Evolutionary conservation across 2,888 invertebrate species (phyloP), one percentile per base, ranked within the genome.

Genomic region (Zygogramma bicolorata): DNA sequence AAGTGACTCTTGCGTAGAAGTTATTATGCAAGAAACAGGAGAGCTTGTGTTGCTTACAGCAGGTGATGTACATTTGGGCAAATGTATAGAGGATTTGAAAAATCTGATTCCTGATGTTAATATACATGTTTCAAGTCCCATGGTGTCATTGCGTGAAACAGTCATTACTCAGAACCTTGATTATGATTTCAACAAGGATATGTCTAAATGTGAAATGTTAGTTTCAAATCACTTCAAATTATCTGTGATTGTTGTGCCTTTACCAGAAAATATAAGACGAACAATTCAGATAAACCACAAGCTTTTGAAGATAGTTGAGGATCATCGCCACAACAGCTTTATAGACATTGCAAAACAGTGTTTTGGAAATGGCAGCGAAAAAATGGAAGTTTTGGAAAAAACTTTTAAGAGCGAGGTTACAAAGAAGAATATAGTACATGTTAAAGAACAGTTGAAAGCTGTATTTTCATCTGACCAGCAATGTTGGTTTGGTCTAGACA

Each of bases 121-220:
- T 62, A 89, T 98, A n/a, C 93, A 93, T 75, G 96, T 96, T 0
- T 99, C 99, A 0, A 93, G 95, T 82, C 99, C 99, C 0, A 98
- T 99, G 81, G 98, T 99, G 0, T 95, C 98, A 5, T 97, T 99
- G 83, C 90, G 96, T 78, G 99, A 99, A 88, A 99, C 99, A 0
- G 91, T 99, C 65, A 91, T 97, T 0, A 91, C 91, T 15, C 93
- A 93, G 18, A 69, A 63, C 20, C 13, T 8, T 20, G 70, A 95
- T 94, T 0, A 94, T 95, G 84, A 95, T 94, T 94, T 93, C 95
- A 0, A 95, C 95, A 84, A 96, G 96, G 89, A 81, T 65, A 20
- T 72, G 74, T 75, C 13, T 38, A 77, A 77, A 29, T 74, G 74
- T 22, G 25, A 68, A 40, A 69, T 73, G 6, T 60, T 81, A 8